These are phyloP conservation scores for Leuciscus waleckii DNA, from an alignment of 2,797 vertebrate species.

Conservation along the genomic window DNA sequence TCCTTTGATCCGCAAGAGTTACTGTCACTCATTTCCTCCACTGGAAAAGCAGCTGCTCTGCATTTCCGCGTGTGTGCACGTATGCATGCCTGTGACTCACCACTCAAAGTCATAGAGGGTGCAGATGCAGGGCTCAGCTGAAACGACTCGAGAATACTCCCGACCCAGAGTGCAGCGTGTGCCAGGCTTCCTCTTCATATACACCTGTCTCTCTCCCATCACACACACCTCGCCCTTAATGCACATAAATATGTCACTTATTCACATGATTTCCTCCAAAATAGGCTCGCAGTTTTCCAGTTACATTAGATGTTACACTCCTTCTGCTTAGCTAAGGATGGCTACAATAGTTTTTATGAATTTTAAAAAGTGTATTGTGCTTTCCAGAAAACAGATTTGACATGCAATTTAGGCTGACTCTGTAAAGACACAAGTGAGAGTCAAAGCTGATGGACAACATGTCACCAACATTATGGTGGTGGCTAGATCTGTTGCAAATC, in stretches of 20 bases:
- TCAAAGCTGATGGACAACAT: constrained; percentile 37
- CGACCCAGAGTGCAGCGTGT: constrained; percentile 87
- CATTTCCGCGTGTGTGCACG: not conserved
- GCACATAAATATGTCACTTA: constrained; percentile 14
- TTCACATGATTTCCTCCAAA: not conserved
- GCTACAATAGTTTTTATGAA: not conserved
- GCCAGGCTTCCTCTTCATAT: constrained; percentile 92
- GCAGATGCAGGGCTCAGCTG: constrained; percentile 91
- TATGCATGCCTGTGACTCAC: constrained; percentile 72
- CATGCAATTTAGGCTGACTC: constrained; percentile 12
- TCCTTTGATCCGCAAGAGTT: constrained; percentile 42
- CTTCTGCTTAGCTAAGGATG: not conserved
- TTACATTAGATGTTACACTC: not conserved
- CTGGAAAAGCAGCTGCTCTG: constrained; percentile 26
- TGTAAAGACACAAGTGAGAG: constrained; percentile 17
- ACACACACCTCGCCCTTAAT: constrained; percentile 91
- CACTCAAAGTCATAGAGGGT: constrained; percentile 94
- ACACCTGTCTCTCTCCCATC: constrained; percentile 96
- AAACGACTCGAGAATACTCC: constrained; percentile 87
- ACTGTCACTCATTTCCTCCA: constrained; percentile 36
- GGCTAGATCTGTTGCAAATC: not conserved
- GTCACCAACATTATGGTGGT: constrained; percentile 15
- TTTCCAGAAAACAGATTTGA: constrained; percentile 17
- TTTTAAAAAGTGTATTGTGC: not conserved
- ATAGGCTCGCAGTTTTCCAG: not conserved